Percentiles rank a stretch among this genome's conserved stretches.
Conservation (phyloP, 2,113 vertebrate genomes). For the Verasper variegatus region DNA sequence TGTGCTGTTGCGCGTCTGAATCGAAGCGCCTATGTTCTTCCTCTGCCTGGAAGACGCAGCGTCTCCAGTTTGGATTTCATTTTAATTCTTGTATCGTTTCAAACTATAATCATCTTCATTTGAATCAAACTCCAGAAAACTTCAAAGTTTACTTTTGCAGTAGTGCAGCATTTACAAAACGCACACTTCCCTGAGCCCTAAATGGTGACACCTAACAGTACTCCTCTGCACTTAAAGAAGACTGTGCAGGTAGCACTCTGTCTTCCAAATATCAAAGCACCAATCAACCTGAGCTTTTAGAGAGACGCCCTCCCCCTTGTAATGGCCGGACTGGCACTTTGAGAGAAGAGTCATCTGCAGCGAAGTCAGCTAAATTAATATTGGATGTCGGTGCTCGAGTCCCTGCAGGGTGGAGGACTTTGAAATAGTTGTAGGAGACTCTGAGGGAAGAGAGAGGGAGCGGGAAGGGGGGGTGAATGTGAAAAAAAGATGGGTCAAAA, state of each 20-base stretch:
- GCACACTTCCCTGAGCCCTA: background rate
- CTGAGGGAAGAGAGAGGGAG: conserved; percentile 11
- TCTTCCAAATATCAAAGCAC: conserved; percentile 30
- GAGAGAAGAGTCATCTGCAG: conserved; percentile 43
- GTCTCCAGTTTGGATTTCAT: background rate
- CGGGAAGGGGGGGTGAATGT: background rate
- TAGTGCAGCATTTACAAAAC: conserved; percentile 19
- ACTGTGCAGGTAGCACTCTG: conserved; percentile 5
- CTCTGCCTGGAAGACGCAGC: conserved; percentile 2
- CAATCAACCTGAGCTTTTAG: conserved; percentile 47
- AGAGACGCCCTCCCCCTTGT: conserved; percentile 11
- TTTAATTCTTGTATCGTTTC: background rate
- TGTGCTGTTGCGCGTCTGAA: background rate
- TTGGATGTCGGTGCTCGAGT: conserved; percentile 56
- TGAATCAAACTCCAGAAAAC: conserved; percentile 16
- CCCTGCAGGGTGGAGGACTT: conserved; percentile 38
- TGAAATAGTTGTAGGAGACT: conserved; percentile 41
- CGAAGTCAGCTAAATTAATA: conserved; percentile 67
- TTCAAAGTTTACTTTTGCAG: conserved; percentile 26
- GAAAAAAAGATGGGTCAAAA: background rate
- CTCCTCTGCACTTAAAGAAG: conserved; percentile 33
- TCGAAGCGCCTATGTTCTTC: conserved; percentile 13
- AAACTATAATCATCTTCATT: background rate
- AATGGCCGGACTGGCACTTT: conserved; percentile 44
- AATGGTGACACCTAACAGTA: conserved; percentile 3